A percentile compares a stretch with the other conserved stretches of the same genome.
Conservation (phyloP, 2,888 invertebrate species). For the Lithophane socia region DNA sequence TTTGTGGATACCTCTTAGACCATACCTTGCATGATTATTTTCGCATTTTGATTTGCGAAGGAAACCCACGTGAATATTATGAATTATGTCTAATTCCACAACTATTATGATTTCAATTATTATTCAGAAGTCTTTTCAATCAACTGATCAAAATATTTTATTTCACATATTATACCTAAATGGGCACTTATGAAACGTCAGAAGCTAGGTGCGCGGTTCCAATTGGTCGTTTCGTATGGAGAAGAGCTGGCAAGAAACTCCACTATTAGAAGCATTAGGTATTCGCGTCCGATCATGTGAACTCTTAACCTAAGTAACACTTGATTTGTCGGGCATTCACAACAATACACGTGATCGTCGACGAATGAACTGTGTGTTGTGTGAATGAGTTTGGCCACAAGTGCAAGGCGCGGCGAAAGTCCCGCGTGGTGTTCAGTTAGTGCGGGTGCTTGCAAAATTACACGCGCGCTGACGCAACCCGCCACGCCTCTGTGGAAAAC, state of each 20-base stretch:
- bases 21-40: background rate
- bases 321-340: background rate
- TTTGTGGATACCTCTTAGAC: background rate
- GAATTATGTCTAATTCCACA: background rate
- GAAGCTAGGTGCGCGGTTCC: too few relatives aligned
- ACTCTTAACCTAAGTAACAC: background rate
- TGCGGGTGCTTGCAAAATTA: constrained; percentile 20
- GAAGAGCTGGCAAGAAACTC: too few relatives aligned
- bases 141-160: too few relatives aligned
- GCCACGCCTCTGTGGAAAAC: constrained; percentile 2
- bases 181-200: too few relatives aligned
- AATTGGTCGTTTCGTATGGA: too few relatives aligned
- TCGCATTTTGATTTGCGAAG: background rate
- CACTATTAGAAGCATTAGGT: background rate
- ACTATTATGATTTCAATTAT: background rate
- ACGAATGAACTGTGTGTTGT: background rate
- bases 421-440: background rate
- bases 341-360: background rate
- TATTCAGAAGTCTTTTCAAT: background rate
- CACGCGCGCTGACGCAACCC: constrained; percentile 27
- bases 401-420: constrained; percentile 34
- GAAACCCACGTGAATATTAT: background rate
- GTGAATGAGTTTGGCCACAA: constrained; percentile 21
- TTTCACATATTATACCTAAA: too few relatives aligned
- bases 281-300: background rate